Evolutionary conservation across 2,888 invertebrate species (phyloP), one percentile per base, ranked within the genome.

Genomic region (Plutella xylostella): DNA sequence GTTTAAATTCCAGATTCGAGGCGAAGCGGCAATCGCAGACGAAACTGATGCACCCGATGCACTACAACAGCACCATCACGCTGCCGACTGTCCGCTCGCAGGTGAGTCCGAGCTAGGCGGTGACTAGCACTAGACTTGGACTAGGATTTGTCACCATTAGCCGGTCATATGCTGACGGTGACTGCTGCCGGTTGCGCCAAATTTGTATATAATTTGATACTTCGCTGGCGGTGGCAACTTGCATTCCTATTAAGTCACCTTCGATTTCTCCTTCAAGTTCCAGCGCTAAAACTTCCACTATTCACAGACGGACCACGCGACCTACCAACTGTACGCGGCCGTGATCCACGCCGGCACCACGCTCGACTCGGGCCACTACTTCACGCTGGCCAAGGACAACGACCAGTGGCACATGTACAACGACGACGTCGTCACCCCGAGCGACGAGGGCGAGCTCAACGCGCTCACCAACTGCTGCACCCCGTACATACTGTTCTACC

Each of bases 321-420:
- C 85, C 15, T 95, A 93, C 67, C 85, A 86, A 30, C 72, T 96
- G 25, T 93, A 93, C 63, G 93, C 93, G 0, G 92, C 93, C 0
- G 91, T 96, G 0, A 90, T 96, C 0, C 96, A 96, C 69, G 89
- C 90, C 0, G 96, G 96, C 2, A 88, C 88, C 18, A 92, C 91
- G 42, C 89, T 93, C 51, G 92, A 95, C 62, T 91, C 92, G 0
- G 96, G 95, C 0, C 96, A 96, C 65, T 96, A 96, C 67, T 94
- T 93, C 66, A 93, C 94, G 0, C 89, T 92, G 48, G 93, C 92
- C 0, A 86, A 88, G 28, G 92, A 92, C 61, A 74, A 71, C 15
- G 80, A 83, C 45, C 77, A 86, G 28, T 95, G 95, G 95, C 91
- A 88, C 65, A 87, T 90, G 61, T 93, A 92, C 62, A 93, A 94